Conservation (phyloP, 1,140 invertebrate species). For the Teleopsis dalmanni region DNA sequence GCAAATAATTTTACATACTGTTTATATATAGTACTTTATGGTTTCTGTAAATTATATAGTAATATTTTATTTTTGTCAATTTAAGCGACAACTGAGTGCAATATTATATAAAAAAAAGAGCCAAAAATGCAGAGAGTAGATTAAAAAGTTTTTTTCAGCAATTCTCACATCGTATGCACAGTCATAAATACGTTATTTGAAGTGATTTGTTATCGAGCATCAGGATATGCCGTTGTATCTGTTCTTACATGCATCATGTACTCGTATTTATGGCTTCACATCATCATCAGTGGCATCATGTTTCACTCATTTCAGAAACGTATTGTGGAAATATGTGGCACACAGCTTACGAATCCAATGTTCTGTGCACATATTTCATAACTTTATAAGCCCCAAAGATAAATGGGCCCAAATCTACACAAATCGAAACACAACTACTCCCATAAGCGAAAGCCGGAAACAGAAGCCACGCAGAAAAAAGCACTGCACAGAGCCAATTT, state of each 20-base stretch:
- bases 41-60: too few species aligned
- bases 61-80: too few species aligned
- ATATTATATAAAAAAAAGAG: too few species aligned
- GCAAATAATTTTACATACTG: too few species aligned
- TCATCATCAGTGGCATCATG: too few species aligned
- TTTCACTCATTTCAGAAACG: too few species aligned
- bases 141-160: neutral
- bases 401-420: conserved; percentile 36
- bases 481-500: conserved; percentile 30
- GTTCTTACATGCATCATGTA: too few species aligned
- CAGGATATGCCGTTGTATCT: too few species aligned
- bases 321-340: neutral
- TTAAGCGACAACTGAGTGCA: too few species aligned
- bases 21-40: too few species aligned
- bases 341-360: neutral
- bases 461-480: conserved; percentile 10
- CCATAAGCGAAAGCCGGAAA: conserved; percentile 15
- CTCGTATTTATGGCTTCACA: too few species aligned
- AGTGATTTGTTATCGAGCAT: conserved; percentile 11
- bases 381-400: conserved; percentile 42
- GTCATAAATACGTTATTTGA: conserved; percentile 10
- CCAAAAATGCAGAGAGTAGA: too few species aligned
- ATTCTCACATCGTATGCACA: conserved; percentile 9
- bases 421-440: conserved; percentile 41
- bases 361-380: conserved; percentile 40